Evolutionary conservation across 2,113 vertebrate genomes (phyloP).

Genomic region (Sceloporus undulatus): DNA sequence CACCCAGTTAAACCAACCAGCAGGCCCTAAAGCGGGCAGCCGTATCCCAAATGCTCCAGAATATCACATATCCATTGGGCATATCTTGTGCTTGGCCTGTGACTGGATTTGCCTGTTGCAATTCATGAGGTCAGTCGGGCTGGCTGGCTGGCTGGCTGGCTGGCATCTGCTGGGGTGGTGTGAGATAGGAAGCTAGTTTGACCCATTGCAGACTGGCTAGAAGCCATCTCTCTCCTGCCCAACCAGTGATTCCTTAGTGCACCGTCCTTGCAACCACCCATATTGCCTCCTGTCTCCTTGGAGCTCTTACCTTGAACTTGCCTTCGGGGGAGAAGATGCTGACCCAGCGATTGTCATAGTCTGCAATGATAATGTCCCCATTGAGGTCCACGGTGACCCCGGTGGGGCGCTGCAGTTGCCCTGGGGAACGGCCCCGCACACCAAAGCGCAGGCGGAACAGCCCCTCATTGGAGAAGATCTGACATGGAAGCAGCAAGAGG

Average conservation of each 20-base stretch:
- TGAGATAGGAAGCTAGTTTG: neutral
- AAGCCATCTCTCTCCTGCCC: neutral
- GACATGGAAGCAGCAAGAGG: conserved; percentile 23
- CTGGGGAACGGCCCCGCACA: conserved; percentile 93
- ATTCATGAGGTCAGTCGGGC: too few relatives aligned
- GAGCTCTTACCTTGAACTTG: conserved; percentile 92
- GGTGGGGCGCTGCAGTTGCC: conserved; percentile 95
- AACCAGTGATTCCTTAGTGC: neutral
- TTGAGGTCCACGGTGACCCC: conserved; percentile 94
- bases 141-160: too few relatives aligned
- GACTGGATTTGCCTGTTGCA: too few relatives aligned
- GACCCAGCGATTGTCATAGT: conserved; percentile 99
- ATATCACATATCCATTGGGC: too few relatives aligned
- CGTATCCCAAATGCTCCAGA: too few relatives aligned
- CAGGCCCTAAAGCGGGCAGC: too few relatives aligned
- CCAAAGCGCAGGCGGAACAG: conserved; percentile 96
- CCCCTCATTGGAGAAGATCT: conserved; percentile 96
- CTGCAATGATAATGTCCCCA: conserved; percentile 95
- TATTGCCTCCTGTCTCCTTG: too few relatives aligned
- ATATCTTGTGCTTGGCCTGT: too few relatives aligned
- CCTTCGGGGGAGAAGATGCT: conserved; percentile 96
- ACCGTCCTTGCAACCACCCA: neutral
- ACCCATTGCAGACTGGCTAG: neutral
- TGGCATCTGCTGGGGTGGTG: neutral
- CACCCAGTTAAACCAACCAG: too few relatives aligned